These are phyloP conservation scores for Taurulus bubalis DNA, from an alignment of 2,113 vertebrate species.

Conservation along the genomic window DNA sequence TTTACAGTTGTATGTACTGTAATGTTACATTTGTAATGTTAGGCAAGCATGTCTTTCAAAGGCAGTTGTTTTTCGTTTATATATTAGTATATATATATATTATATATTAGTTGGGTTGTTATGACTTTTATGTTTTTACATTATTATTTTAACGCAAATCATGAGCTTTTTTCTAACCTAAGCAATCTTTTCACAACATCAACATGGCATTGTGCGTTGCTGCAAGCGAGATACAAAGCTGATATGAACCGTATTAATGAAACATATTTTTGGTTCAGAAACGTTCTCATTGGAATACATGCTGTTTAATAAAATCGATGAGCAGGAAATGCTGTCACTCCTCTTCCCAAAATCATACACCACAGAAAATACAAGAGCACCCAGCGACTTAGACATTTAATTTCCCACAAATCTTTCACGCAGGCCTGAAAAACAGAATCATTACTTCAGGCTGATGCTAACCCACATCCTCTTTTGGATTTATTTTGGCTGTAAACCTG, in stretches of 20 bases:
- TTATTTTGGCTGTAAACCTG: constrained; percentile 34
- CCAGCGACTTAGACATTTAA: not conserved
- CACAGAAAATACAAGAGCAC: not conserved
- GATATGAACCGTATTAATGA: not conserved
- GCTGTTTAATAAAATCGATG: not conserved
- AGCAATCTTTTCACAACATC: not conserved
- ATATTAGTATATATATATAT: too few species aligned
- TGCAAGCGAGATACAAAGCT: not conserved
- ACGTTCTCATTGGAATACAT: not conserved
- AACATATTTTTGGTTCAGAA: not conserved
- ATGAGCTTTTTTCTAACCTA: not conserved
- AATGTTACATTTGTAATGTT: too few species aligned
- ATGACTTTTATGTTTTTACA: not conserved
- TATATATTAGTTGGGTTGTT: too few species aligned
- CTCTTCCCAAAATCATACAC: not conserved
- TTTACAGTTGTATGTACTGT: too few species aligned
- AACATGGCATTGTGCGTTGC: not conserved
- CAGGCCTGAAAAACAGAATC: constrained; percentile 21
- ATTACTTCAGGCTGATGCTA: constrained; percentile 4
- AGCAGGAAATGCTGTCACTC: not conserved
- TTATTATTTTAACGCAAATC: not conserved
- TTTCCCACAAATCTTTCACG: not conserved
- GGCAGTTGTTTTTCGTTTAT: too few species aligned
- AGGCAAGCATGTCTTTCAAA: too few species aligned
- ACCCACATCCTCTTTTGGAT: constrained; percentile 31